Evolutionary conservation across 2,888 invertebrate genomes (phyloP).

Genomic region (Merodon equestris): DNA sequence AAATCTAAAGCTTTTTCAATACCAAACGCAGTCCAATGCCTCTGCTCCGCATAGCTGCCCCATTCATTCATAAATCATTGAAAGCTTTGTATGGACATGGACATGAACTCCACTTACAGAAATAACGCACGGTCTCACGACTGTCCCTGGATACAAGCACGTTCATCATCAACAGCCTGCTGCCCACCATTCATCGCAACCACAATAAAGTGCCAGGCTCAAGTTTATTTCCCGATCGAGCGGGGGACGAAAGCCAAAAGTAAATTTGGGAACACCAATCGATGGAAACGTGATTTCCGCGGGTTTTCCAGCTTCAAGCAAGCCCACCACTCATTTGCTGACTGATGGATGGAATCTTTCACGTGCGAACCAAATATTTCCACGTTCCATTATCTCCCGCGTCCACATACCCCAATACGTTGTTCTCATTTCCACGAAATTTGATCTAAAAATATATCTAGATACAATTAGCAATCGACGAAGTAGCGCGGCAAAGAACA

Average conservation of each 20-base stretch:
- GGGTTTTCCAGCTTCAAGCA: constrained; percentile 36
- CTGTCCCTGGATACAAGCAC: no score
- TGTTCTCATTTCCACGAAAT: not conserved
- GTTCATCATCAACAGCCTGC: no score
- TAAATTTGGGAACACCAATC: constrained; percentile 5
- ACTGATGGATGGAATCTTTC: constrained; percentile 26
- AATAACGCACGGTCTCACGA: no score
- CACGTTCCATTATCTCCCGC: not conserved
- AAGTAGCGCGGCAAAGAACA: constrained; percentile 2
- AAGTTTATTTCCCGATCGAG: no score
- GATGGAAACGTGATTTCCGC: constrained; percentile 56
- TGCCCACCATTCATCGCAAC: no score
- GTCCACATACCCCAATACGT: not conserved
- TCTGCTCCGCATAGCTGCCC: not conserved
- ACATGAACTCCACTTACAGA: constrained; percentile 1
- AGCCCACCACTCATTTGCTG: constrained; percentile 6
- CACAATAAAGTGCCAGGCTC: no score
- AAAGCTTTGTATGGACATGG: not conserved
- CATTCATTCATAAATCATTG: not conserved
- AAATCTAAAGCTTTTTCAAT: constrained; percentile 36
- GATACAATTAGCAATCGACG: constrained; percentile 47
- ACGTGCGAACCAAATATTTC: constrained; percentile 17
- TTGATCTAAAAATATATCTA: constrained; percentile 46
- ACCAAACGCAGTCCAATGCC: constrained; percentile 16
- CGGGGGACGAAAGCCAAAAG: no score